Evolutionary conservation across 2,113 vertebrate species (phyloP), one percentile per base, ranked within the genome.

Genomic region (Carlito syrichta): DNA sequence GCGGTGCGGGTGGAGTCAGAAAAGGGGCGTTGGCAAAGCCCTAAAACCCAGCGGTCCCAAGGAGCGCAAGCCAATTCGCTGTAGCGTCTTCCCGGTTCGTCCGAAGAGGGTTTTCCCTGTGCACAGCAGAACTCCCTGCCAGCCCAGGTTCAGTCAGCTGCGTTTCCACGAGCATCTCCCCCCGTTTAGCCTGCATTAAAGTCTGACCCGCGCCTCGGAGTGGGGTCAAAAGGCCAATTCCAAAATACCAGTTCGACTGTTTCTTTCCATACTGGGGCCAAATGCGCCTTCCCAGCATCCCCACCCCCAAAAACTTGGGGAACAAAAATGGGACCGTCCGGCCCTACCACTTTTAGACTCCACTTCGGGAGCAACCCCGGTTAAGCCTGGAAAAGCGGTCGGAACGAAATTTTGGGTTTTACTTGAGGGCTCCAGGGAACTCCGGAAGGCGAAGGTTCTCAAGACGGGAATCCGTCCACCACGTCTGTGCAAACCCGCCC

Each of bases 31-130:
- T n/a, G 68, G 71, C 38, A 76, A 52, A 91, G 48, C 27, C n/a
- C 43, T 50, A 50, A 86, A 95, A 84, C 32, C n/a, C 20, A 50
- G 73, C 78, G 54, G 3, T 32, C 8, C 35, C 17, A 14, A 10
- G 0, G n/a, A 90, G 52, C 13, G 5, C 63, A 69, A 89, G 27
- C 43, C 63, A 38, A 85, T 79, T 92, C 83, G 9, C 79, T 25
- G 48, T 20, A 58, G 45, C 27, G 5, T 30, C 52, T 82, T 63
- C 69, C 45, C 52, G 4, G 12, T 98, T 98, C 97, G 96, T 78
- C 58, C 27, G 91, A 98, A 98, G 89, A 97, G 97, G 97, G 97
- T 93, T 58, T 71, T 93, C 35, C 27, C 7, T 81, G 71, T 56
- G 16, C 76, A 38, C 48, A 86, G 38, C 30, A 32, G 2, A 19